phyloP scores from a whole-genome alignment of 2,888 invertebrate genomes.

The Tinea semifulvella region DNA sequence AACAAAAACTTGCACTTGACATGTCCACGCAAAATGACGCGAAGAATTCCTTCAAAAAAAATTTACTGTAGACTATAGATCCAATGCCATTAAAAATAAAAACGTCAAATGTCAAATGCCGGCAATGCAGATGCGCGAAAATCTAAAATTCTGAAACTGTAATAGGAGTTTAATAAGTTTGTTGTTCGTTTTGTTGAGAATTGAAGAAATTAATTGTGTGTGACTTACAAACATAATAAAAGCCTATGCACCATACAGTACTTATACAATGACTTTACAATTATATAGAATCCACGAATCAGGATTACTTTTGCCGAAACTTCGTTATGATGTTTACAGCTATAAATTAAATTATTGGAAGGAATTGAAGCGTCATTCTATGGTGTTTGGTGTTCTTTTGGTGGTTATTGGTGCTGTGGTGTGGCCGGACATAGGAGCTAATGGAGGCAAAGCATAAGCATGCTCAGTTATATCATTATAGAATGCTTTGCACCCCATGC shows the following conservation, averaged over 20 bases:
- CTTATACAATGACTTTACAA: too few species aligned
- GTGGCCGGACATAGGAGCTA: constrained; percentile 39
- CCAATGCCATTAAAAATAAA: neutral
- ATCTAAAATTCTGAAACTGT: constrained; percentile 27
- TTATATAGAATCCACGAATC: constrained; percentile 7
- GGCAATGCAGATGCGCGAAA: constrained; percentile 39
- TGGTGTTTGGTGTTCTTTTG: constrained; percentile 38
- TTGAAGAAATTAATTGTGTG: too few species aligned
- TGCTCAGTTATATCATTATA: constrained; percentile 43
- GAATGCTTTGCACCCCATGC: constrained; percentile 49
- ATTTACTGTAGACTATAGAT: neutral
- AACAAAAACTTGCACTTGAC: too few species aligned
- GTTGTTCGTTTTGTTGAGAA: too few species aligned
- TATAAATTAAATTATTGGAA: constrained; percentile 36
- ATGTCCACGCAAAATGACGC: too few species aligned
- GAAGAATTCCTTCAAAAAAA: too few species aligned
- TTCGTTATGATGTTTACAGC: too few species aligned
- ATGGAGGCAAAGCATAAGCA: constrained; percentile 55
- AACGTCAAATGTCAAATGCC: neutral
- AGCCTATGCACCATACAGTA: too few species aligned
- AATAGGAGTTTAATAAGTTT: constrained; percentile 12
- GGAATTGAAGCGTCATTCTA: constrained; percentile 38
- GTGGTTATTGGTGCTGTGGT: constrained; percentile 40
- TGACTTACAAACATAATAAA: too few species aligned
- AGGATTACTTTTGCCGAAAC: too few species aligned